These are phyloP conservation scores for Aricia artaxerxes DNA, from an alignment of 2,888 invertebrate species.

Conservation along the genomic window DNA sequence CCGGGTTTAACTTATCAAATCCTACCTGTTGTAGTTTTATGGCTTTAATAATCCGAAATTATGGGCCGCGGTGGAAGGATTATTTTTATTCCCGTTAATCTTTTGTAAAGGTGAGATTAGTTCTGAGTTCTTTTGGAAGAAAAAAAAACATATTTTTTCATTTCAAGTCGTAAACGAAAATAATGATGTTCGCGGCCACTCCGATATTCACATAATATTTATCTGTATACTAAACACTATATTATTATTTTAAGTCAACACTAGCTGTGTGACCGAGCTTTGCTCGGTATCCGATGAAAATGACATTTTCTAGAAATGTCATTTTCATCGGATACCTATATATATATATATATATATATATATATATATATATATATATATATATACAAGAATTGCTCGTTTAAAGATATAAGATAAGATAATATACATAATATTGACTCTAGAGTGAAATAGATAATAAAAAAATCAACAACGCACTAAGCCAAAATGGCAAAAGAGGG, in stretches of 20 bases:
- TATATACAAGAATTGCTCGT: too few species aligned
- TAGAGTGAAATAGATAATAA: too few species aligned
- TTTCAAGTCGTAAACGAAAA: not conserved
- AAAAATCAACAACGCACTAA: too few species aligned
- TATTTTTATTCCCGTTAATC: slow-evolving; percentile 20
- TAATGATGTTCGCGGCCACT: not conserved
- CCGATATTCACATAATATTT: not conserved
- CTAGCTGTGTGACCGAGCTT: too few species aligned
- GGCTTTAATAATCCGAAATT: slow-evolving; percentile 25
- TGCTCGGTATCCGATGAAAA: too few species aligned
- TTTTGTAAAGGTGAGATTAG: slow-evolving; percentile 1
- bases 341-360: too few species aligned
- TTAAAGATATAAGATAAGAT: too few species aligned
- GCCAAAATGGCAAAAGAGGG: not conserved
- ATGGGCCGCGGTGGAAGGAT: slow-evolving; percentile 4
- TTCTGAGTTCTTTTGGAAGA: not conserved
- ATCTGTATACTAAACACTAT: not conserved
- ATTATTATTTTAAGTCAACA: too few species aligned
- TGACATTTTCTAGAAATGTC: too few species aligned
- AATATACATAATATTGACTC: too few species aligned
- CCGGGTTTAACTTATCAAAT: slow-evolving; percentile 57
- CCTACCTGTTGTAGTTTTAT: slow-evolving; percentile 41
- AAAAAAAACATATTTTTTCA: not conserved
- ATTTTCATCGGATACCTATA: too few species aligned
- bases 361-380: too few species aligned